phyloP scores from a whole-genome alignment of 2,888 invertebrate genomes.

The Exocentrus adspersus region DNA sequence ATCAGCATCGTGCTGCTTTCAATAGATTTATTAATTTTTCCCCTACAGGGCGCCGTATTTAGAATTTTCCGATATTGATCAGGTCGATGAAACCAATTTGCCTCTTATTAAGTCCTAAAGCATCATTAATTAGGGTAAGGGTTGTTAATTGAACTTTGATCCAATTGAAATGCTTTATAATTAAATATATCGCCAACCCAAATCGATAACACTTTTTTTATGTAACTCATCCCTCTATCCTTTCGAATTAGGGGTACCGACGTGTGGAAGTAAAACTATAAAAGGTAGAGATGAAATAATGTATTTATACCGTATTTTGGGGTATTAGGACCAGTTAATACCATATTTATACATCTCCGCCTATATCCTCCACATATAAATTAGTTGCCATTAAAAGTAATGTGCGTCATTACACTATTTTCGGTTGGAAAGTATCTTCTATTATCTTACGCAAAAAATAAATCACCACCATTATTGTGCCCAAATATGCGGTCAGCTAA shows the following conservation, averaged over 20 bases:
- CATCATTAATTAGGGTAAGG: slow-evolving; percentile 7
- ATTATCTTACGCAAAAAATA: not conserved
- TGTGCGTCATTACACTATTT: too few species aligned
- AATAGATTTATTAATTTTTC: slow-evolving; percentile 21
- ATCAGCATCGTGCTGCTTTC: slow-evolving; percentile 20
- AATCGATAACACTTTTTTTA: not conserved
- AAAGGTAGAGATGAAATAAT: too few species aligned
- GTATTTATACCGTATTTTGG: too few species aligned
- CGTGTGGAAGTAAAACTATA: too few species aligned
- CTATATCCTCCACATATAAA: too few species aligned
- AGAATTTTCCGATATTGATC: slow-evolving; percentile 25
- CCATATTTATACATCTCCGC: too few species aligned
- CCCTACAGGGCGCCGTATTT: slow-evolving; percentile 15
- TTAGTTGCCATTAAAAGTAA: too few species aligned
- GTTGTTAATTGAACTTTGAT: slow-evolving; percentile 5
- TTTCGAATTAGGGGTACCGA: too few species aligned
- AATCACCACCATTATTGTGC: too few species aligned
- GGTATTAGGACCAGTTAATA: too few species aligned
- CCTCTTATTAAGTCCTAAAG: slow-evolving; percentile 18
- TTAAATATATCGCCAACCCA: not conserved
- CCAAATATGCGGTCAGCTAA: too few species aligned
- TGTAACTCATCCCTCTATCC: not conserved
- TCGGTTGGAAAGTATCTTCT: too few species aligned
- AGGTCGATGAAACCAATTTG: slow-evolving; percentile 21
- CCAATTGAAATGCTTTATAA: slow-evolving; percentile 5